Percentiles rank a stretch among this genome's conserved stretches.
Evolutionary conservation across 2,888 invertebrate genomes (phyloP).

Genomic region (Philopedon plagiatum): DNA sequence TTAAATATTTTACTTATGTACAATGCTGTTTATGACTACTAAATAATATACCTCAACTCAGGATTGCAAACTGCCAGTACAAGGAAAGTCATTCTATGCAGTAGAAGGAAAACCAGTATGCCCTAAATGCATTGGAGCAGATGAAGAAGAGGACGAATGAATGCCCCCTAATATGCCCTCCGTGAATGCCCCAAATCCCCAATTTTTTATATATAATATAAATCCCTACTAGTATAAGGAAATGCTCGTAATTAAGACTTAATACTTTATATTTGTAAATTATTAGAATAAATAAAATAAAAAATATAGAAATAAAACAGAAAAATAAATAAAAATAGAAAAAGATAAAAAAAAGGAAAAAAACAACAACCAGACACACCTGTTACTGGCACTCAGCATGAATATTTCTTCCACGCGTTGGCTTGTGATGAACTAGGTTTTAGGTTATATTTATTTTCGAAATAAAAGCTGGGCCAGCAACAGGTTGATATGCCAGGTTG

Average conservation of each 20-base stretch:
- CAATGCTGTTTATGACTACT: neutral
- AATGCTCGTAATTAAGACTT: slow-evolving; percentile 21
- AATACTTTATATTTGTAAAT: slow-evolving; percentile 27
- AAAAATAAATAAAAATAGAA: slow-evolving; percentile 63
- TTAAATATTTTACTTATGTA: too few species aligned
- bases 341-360: slow-evolving; percentile 56
- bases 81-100: slow-evolving; percentile 96
- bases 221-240: neutral
- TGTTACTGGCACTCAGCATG: slow-evolving; percentile 36
- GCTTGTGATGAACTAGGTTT: neutral
- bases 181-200: slow-evolving; percentile 53
- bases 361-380: slow-evolving; percentile 25
- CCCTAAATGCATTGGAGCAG: slow-evolving; percentile 92
- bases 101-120: slow-evolving; percentile 98
- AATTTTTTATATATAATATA: slow-evolving; percentile 58
- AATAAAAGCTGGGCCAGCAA: neutral
- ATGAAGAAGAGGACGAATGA: slow-evolving; percentile 82
- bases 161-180: slow-evolving; percentile 47
- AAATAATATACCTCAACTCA: slow-evolving; percentile 66
- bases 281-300: slow-evolving; percentile 62
- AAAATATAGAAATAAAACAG: slow-evolving; percentile 66
- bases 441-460: neutral
- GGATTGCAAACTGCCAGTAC: slow-evolving; percentile 95
- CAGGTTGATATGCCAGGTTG: slow-evolving; percentile 2
- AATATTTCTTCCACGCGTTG: neutral